Evolutionary conservation across 2,113 vertebrate species (phyloP).

Genomic region (Pomatorhinus ruficollis): DNA sequence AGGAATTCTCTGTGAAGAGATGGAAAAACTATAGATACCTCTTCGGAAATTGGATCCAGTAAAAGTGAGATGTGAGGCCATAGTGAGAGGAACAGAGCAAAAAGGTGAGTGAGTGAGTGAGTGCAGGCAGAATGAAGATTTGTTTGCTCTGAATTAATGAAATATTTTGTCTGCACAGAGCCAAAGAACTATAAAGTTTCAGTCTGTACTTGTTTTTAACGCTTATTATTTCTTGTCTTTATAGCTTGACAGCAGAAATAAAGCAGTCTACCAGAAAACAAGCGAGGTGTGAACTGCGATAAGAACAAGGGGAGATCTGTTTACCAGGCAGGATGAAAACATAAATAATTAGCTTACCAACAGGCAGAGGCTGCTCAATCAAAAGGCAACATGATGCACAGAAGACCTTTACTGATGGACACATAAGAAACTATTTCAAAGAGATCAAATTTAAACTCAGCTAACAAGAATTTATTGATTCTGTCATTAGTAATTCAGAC

Average conservation of each 20-base stretch:
- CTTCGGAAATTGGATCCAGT: neutral
- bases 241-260: conserved; percentile 1
- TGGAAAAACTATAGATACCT: neutral
- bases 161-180: neutral
- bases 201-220: neutral
- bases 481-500: neutral
- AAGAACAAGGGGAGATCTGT: conserved; percentile 9
- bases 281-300: neutral
- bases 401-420: neutral
- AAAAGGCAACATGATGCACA: neutral
- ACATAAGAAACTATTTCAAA: neutral
- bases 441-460: neutral
- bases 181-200: neutral
- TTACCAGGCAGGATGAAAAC: conserved; percentile 40
- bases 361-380: neutral
- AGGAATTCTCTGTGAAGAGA: neutral
- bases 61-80: neutral
- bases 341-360: conserved; percentile 10
- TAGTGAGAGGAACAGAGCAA: neutral
- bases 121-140: neutral
- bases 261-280: neutral
- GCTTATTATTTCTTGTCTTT: conserved; percentile 8
- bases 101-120: neutral
- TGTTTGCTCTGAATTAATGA: neutral
- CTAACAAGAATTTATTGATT: neutral